phyloP scores from a whole-genome alignment of 2,888 invertebrate species.

The Alloscopus bannaensis region DNA sequence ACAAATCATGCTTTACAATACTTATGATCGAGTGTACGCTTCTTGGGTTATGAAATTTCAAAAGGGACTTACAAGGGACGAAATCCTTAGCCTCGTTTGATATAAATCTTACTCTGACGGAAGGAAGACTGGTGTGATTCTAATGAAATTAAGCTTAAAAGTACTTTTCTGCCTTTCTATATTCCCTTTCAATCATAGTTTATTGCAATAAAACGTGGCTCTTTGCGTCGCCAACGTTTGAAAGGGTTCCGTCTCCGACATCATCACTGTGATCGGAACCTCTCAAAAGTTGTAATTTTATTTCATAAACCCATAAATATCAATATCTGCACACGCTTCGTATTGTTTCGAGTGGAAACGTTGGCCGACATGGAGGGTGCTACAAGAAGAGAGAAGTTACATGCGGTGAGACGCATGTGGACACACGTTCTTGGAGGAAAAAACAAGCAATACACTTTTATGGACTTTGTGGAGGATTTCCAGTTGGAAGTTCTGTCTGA shows the following conservation, averaged over 20 bases:
- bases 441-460: constrained; percentile 5
- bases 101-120: constrained; percentile 52
- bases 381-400: constrained; percentile 42
- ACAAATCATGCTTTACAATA: neutral
- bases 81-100: constrained; percentile 23
- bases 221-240: constrained; percentile 10
- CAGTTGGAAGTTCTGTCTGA: constrained; percentile 3
- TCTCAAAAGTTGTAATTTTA: constrained; percentile 38
- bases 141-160: constrained; percentile 55
- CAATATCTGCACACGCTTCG: constrained; percentile 19
- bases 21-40: too few relatives aligned
- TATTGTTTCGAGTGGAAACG: neutral
- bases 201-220: constrained; percentile 26
- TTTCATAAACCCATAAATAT: constrained; percentile 61
- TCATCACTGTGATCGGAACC: neutral
- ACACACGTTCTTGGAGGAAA: constrained; percentile 29
- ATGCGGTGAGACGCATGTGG: constrained; percentile 43
- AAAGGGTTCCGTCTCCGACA: constrained; percentile 39
- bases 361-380: constrained; percentile 29
- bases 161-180: constrained; percentile 31
- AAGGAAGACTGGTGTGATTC: constrained; percentile 59
- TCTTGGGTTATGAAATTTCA: constrained; percentile 61
- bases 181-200: constrained; percentile 35
- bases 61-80: constrained; percentile 55
- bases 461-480: constrained; percentile 38